Evolutionary conservation across 2,113 vertebrate species (phyloP).

Genomic region (Chlorodrepanis virens): DNA sequence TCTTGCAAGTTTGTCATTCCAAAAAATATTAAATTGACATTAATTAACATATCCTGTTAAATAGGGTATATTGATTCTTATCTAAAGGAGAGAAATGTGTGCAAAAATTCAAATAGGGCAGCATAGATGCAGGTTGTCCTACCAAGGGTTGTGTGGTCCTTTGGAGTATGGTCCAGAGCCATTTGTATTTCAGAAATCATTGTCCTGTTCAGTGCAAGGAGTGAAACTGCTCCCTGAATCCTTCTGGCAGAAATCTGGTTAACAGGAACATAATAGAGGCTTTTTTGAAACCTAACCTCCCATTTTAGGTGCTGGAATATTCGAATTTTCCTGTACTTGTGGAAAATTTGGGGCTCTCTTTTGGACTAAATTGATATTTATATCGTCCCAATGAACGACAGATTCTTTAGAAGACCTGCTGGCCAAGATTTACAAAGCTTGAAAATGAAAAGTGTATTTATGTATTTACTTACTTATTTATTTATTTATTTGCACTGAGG

Average conservation of each 20-base stretch:
- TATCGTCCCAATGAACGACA: rapidly evolving
- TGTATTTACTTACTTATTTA: neutral
- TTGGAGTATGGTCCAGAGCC: neutral
- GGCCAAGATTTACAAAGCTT: neutral
- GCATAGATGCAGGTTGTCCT: neutral
- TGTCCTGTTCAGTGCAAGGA: neutral
- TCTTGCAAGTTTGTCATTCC: neutral
- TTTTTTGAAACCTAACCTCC: neutral
- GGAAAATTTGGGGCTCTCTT: neutral
- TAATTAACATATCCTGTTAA: neutral
- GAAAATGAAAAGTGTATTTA: neutral
- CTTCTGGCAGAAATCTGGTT: neutral
- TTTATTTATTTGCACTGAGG: neutral
- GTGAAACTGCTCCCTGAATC: neutral
- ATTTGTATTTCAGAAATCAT: neutral
- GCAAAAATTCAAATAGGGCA: neutral
- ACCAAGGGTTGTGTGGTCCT: neutral
- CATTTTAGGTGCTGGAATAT: neutral
- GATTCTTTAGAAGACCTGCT: neutral
- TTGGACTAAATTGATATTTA: neutral
- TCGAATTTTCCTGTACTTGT: neutral
- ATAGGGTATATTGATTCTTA: neutral
- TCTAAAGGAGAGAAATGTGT: neutral
- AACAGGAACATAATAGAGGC: neutral
- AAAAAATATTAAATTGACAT: neutral